phyloP scores from a whole-genome alignment of 64 coral and sea anemone genomes.

The Porites australiensis region DNA sequence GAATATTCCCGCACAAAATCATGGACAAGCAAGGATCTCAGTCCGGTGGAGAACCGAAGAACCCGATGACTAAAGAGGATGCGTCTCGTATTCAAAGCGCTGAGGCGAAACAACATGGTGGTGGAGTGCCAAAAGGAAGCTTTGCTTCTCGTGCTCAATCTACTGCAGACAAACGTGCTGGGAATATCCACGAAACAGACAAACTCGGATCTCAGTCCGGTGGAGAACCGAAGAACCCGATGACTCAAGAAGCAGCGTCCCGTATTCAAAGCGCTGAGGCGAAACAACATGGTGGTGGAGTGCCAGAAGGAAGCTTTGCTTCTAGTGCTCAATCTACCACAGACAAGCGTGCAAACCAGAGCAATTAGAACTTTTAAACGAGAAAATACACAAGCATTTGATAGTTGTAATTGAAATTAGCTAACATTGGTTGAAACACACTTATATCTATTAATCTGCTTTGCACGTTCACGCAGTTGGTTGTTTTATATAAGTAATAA shows the following conservation, averaged over 20 bases:
- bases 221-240: not conserved
- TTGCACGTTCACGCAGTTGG: no score
- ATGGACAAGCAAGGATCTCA: not conserved
- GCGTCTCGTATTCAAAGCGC: slow-evolving; percentile 25
- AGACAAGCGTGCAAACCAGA: slow-evolving; percentile 29
- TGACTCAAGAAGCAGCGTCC: not conserved
- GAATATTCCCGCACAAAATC: not conserved
- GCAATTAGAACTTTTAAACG: not conserved
- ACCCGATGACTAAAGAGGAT: not conserved
- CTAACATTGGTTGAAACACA: no score
- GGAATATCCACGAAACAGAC: not conserved
- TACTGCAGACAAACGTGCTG: no score
- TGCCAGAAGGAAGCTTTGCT: slow-evolving; percentile 12
- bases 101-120: slow-evolving; percentile 30
- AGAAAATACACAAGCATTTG: not conserved
- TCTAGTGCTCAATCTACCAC: not conserved
- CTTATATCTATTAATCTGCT: no score
- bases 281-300: slow-evolving; percentile 7
- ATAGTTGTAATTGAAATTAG: no score
- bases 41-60: not conserved
- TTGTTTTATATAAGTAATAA: no score
- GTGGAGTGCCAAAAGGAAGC: no score
- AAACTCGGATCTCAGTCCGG: not conserved
- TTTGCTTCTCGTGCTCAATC: no score
- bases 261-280: slow-evolving; percentile 30